Base-by-base conservation (phyloP, 2,797 vertebrate genomes). In the Catamblyrhynchus diadema region DNA sequence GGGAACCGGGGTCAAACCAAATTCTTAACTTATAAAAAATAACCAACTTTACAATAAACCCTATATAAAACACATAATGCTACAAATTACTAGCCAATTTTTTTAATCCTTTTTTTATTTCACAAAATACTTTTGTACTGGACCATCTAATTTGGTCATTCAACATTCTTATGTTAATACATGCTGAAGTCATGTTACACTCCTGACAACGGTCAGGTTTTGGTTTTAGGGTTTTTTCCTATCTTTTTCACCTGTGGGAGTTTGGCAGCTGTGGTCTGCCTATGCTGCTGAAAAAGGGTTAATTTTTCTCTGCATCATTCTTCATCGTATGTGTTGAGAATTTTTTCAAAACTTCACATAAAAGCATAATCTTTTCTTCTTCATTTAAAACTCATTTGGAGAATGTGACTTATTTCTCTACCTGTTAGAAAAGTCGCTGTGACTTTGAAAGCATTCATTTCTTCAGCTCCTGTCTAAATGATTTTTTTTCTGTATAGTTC, bases 391-490 rank as follows among this genome's bases (percentile, higher is more conserved):
- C 16, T 24, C 21, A 3, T 90, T 67, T 84, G 66, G 42, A 92
- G 57, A 84, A 42, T 66, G 42, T 50, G 22, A 44, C 28, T 83
- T 81, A 37, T n/a, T 90, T 88, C 24, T 78, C 16, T 71, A 14
- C n/a, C 19, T 53, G 23, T 77, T 78, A 79, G 47, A 53, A 81
- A 81, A 86, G 62, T 81, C 61, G 4, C 54, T 47, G 54, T 86
- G 78, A 61, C 61, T 82, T 77, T 74, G 53, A 90, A 86, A 54
- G 47, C 42, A 54, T 54, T 81, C 21, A 72, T 85, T 94, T 89
- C 47, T 84, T 81, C 59, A 73, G 35, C 44, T 91, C 8, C 27
- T 87, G 47, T 3, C 37, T 85, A 28, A 9, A 15, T 81, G 35
- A 62, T 2, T 21, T 57, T 61, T 59, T 57, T 89, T 57, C 18